Base-by-base conservation (phyloP, 2,113 vertebrate genomes). In the Myanophis thanlyinensis region DNA sequence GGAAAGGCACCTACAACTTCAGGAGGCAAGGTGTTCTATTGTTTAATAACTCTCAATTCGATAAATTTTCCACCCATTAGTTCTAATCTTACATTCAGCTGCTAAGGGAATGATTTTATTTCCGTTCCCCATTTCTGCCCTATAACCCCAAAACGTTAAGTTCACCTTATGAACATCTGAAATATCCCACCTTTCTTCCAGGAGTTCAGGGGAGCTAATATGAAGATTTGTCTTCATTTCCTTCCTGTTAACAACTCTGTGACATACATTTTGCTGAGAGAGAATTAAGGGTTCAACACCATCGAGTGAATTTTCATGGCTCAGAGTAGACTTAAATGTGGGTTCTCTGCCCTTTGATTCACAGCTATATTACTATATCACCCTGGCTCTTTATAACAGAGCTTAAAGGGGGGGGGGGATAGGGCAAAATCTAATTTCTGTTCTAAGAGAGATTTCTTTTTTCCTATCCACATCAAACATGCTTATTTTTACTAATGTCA, bases 401-500 rank as follows among this genome's bases (percentile, higher is more conserved):
- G 7, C 35, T 94, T 12, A 90, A 3, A 2, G 49, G 62, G n/a
- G n/a, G n/a, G n/a, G n/a, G n/a, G n/a, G 67, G 5, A 1, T 92
- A 88, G 4, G 23, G 8, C 20, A 48, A 47, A 30, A 15, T 18
- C 18, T 94, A 40, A 93, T 1, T 92, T 91, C 35, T 91, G 90
- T 48, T 48, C 23, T 73, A 85, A 90, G 23, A 94, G 91, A 0
- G 40, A 59, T 3, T 6, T 91, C n/a, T n/a, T 3, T 1, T n/a
- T 91, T 86, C 51, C 35, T 9, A 53, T 88, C 89, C 56, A 13
- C 85, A 0, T 89, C 49, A 20, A 73, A 93, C 35, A 5, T 91
- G 54, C 94, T 94, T 95, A 84, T 59, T 95, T 91, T 54, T 86
- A 67, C 51, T 11, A 27, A 18, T 44, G 0, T 44, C 12, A 85